Evolutionary conservation across 2,113 vertebrate species (phyloP).

Genomic region (Phoxinus phoxinus): DNA sequence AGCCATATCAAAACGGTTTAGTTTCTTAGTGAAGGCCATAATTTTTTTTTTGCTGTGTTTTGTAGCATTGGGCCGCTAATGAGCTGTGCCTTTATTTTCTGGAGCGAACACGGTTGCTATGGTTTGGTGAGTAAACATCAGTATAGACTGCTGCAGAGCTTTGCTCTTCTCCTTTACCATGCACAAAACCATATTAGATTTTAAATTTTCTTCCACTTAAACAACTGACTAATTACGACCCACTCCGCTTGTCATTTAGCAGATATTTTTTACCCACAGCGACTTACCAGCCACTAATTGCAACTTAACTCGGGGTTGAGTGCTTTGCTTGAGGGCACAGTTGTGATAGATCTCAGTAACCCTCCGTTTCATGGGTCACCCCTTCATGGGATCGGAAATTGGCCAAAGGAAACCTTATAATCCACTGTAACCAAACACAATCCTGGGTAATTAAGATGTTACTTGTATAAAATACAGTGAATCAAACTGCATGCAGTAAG

Average conservation of each 20-base stretch:
- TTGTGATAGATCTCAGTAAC: background rate
- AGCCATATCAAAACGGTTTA: background rate
- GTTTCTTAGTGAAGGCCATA: background rate
- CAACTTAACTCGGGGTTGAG: background rate
- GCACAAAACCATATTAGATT: background rate
- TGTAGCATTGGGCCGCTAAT: background rate
- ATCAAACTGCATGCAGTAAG: background rate
- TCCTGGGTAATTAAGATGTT: background rate
- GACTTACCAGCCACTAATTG: slow-evolving; percentile 7
- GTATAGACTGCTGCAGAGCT: background rate
- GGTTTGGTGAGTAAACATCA: background rate
- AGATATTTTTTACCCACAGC: slow-evolving; percentile 3
- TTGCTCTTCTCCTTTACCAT: background rate
- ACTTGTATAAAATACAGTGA: background rate
- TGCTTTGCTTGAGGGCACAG: slow-evolving; percentile 9
- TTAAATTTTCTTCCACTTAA: background rate
- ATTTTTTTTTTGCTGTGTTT: background rate
- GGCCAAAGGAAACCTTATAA: background rate
- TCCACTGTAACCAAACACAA: background rate
- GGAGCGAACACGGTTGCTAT: background rate
- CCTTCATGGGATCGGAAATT: slow-evolving; percentile 1
- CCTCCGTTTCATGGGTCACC: slow-evolving; percentile 3
- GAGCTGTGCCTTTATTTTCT: slow-evolving; percentile 23
- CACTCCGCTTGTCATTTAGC: slow-evolving; percentile 18
- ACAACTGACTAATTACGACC: background rate